Conservation (phyloP, 2,113 vertebrate species). For the Irena cyanogastra region DNA sequence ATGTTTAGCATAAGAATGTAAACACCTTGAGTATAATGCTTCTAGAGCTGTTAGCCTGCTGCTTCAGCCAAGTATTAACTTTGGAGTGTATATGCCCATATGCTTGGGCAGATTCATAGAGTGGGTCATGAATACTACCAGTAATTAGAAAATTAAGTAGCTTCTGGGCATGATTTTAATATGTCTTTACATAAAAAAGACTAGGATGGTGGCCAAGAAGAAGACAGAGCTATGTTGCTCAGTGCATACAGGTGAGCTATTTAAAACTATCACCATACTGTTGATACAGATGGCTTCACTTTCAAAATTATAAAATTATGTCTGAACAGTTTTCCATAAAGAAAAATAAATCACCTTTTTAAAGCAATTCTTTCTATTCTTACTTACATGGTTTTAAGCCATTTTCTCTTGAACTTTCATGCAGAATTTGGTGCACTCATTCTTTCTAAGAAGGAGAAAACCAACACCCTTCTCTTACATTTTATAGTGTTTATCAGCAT, state of each 20-base stretch:
- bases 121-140: not conserved
- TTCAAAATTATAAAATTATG: not conserved
- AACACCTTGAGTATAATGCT: not conserved
- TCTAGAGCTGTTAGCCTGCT: slow-evolving; percentile 16
- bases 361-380: not conserved
- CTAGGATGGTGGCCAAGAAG: not conserved
- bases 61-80: not conserved
- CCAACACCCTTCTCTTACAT: not conserved
- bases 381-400: not conserved
- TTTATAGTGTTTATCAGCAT: not conserved
- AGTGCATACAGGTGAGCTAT: not conserved
- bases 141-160: not conserved
- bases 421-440: not conserved
- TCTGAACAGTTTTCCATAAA: not conserved
- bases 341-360: not conserved
- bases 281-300: not conserved
- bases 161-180: not conserved
- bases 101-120: not conserved
- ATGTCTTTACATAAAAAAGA: not conserved
- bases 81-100: not conserved
- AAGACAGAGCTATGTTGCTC: not conserved
- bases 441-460: not conserved
- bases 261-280: not conserved
- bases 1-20: not conserved
- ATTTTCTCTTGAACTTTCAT: not conserved